phyloP scores from a whole-genome alignment of 2,888 invertebrate genomes.

The Clepsis dumicolana region DNA sequence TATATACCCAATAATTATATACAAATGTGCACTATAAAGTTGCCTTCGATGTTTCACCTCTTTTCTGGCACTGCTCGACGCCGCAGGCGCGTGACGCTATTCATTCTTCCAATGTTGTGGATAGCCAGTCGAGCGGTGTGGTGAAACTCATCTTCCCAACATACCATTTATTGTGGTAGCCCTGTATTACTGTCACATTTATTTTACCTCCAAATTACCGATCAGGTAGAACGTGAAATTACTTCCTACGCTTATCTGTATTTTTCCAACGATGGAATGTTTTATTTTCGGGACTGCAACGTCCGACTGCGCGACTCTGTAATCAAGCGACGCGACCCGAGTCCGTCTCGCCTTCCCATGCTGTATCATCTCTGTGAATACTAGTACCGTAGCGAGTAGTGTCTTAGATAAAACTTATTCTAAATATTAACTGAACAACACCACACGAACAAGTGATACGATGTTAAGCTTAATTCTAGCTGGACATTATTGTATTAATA shows the following conservation, averaged over 20 bases:
- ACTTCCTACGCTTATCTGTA: conserved; percentile 17
- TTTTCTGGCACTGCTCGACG: conserved; percentile 53
- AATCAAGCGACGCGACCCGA: conserved; percentile 16
- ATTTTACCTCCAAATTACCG: conserved; percentile 4
- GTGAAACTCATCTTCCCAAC: conserved; percentile 14
- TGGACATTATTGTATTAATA: conserved; percentile 62
- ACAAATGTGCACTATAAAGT: conserved; percentile 65
- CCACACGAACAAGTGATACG: conserved; percentile 84
- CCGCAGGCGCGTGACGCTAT: not conserved
- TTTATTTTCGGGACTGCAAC: conserved; percentile 6
- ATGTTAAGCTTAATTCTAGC: conserved; percentile 76
- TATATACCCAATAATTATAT: conserved; percentile 62
- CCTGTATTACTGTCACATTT: conserved; percentile 7
- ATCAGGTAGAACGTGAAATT: not conserved
- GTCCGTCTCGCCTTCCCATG: conserved; percentile 28
- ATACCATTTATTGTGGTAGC: conserved; percentile 39
- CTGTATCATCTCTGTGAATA: conserved; percentile 84
- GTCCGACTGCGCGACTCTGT: conserved; percentile 27
- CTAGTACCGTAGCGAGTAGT: conserved; percentile 80
- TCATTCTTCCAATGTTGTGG: conserved; percentile 24
- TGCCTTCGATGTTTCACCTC: conserved; percentile 66
- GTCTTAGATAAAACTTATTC: conserved; percentile 83
- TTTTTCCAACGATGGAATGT: conserved; percentile 16
- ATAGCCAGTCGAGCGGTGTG: conserved; percentile 19
- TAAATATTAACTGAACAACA: conserved; percentile 83